These are phyloP conservation scores for Tenthredo livida DNA, from an alignment of 2,888 invertebrate genomes.

Conservation along the genomic window DNA sequence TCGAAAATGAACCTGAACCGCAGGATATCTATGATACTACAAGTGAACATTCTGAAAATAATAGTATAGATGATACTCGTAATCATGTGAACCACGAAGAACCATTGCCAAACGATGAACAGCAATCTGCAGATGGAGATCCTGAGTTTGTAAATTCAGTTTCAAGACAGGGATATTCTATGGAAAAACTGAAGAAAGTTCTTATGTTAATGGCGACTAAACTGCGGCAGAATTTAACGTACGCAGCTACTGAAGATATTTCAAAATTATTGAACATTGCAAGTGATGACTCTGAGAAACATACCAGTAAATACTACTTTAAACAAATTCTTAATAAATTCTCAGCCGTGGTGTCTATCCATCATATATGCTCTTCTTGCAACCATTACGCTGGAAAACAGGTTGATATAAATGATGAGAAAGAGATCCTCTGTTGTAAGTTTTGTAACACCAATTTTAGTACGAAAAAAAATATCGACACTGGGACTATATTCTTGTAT, in stretches of 20 bases:
- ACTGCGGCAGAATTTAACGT: slow-evolving; percentile 31
- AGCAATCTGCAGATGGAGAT: slow-evolving; percentile 8
- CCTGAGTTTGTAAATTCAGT: slow-evolving; percentile 14
- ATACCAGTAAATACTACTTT: slow-evolving; percentile 48
- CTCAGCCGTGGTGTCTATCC: slow-evolving; percentile 39
- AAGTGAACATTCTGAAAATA: slow-evolving; percentile 17
- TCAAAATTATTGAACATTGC: too few species aligned
- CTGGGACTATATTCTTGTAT: slow-evolving; percentile 53
- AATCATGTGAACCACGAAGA: slow-evolving; percentile 20
- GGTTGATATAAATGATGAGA: background rate
- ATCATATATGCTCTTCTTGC: slow-evolving; percentile 52
- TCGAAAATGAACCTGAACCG: slow-evolving; percentile 16
- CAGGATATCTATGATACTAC: slow-evolving; percentile 14
- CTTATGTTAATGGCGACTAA: slow-evolving; percentile 48
- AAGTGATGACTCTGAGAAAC: slow-evolving; percentile 14
- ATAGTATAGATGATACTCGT: slow-evolving; percentile 1
- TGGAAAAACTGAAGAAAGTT: slow-evolving; percentile 37
- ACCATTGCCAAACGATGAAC: slow-evolving; percentile 18
- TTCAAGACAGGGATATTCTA: slow-evolving; percentile 29
- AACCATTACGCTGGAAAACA: slow-evolving; percentile 42
- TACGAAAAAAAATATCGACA: slow-evolving; percentile 36
- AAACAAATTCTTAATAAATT: slow-evolving; percentile 50
- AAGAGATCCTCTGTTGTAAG: slow-evolving; percentile 20
- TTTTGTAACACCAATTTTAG: slow-evolving; percentile 44
- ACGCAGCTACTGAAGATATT: too few species aligned